Percentiles rank a stretch among this genome's conserved stretches.
Evolutionary conservation across 2,888 invertebrate species (phyloP).

Genomic region (Pachliopta kotzebuea): DNA sequence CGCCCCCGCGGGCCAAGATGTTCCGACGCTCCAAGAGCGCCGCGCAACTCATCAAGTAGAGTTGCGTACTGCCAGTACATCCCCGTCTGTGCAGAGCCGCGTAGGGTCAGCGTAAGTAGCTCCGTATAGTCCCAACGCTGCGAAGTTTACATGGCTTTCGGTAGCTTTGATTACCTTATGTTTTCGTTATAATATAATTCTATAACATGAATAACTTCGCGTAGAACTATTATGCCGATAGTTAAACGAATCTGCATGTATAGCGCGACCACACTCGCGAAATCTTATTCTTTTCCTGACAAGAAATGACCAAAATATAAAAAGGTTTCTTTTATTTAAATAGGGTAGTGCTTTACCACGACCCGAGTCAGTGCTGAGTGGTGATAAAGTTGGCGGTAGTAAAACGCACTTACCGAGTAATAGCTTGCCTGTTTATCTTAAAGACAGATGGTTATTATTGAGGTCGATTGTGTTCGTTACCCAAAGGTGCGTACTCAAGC

Average conservation of each 20-base stretch:
- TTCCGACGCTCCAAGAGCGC: conserved; percentile 80
- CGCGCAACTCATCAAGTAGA: conserved; percentile 77
- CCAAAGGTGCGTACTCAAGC: not conserved
- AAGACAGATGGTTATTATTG: no score
- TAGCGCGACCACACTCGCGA: not conserved
- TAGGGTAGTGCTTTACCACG: not conserved
- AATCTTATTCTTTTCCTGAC: not conserved
- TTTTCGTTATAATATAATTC: not conserved
- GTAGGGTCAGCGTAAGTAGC: not conserved
- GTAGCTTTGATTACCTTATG: conserved; percentile 1
- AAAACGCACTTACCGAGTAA: no score
- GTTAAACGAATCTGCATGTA: not conserved
- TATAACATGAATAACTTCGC: not conserved
- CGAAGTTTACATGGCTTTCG: conserved; percentile 8
- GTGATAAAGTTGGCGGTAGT: no score
- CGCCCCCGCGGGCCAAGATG: conserved; percentile 76
- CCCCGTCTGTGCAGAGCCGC: conserved; percentile 3
- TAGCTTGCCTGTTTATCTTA: no score
- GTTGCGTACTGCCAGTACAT: conserved; percentile 16
- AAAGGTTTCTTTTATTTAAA: not conserved
- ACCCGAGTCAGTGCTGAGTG: no score
- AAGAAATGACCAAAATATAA: not conserved
- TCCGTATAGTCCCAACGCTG: conserved; percentile 9
- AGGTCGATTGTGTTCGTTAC: no score
- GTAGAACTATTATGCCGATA: not conserved